These are phyloP conservation scores for Aradophagus sp. DNA, from an alignment of 1,140 invertebrate species.

Conservation along the genomic window DNA sequence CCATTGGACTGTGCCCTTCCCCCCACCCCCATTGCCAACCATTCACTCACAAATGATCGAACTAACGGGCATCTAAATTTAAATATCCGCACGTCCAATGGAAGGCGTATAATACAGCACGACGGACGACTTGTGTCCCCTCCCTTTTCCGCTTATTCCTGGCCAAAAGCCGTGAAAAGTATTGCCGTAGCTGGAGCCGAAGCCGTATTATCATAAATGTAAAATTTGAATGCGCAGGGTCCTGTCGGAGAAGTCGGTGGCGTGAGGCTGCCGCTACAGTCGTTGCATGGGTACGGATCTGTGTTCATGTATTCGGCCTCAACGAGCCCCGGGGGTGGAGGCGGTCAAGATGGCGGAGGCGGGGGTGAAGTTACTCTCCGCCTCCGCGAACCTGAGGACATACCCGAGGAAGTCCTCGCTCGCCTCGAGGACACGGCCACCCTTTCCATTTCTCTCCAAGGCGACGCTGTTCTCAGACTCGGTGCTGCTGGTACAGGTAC, in stretches of 20 bases:
- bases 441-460: conserved; percentile 74
- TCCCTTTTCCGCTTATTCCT: too few species aligned
- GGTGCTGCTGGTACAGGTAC: conserved; percentile 71
- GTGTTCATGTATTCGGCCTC: conserved; percentile 77
- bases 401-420: conserved; percentile 74
- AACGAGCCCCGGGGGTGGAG: conserved; percentile 71
- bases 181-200: too few species aligned
- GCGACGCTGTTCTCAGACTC: conserved; percentile 72
- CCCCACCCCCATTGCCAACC: too few species aligned
- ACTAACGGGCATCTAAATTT: too few species aligned
- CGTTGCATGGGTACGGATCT: conserved; percentile 75
- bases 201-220: conserved; percentile 43
- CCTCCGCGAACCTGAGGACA: conserved; percentile 75
- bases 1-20: too few species aligned
- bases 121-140: too few species aligned
- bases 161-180: too few species aligned
- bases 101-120: too few species aligned
- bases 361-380: conserved; percentile 75
- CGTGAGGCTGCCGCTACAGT: conserved; percentile 75
- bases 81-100: too few species aligned
- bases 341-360: conserved; percentile 67
- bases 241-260: conserved; percentile 76
- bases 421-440: conserved; percentile 75
- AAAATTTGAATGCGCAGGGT: conserved; percentile 68
- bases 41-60: too few species aligned